phyloP scores from a whole-genome alignment of 2,797 vertebrate genomes.

The Cyprinella venusta region DNA sequence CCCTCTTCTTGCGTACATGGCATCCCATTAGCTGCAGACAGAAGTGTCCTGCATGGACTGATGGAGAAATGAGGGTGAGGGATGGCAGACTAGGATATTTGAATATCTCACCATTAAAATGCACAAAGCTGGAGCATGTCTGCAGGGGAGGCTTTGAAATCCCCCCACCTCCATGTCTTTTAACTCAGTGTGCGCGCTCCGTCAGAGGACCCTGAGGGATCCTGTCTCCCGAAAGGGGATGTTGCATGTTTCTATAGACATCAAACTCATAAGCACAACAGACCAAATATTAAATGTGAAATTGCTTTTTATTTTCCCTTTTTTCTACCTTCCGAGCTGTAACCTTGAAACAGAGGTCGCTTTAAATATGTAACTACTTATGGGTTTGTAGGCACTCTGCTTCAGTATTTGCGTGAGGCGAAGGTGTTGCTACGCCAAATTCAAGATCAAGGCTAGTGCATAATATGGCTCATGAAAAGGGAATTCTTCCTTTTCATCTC shows the following conservation, averaged over 20 bases:
- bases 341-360: constrained; percentile 59
- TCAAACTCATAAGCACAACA: constrained; percentile 56
- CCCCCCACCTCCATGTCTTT: constrained; percentile 68
- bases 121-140: constrained; percentile 68
- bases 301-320: constrained; percentile 54
- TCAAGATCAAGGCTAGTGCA: constrained; percentile 35
- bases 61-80: constrained; percentile 60
- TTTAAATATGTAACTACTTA: constrained; percentile 59
- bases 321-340: constrained; percentile 44
- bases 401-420: constrained; percentile 3
- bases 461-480: constrained; percentile 38
- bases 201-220: constrained; percentile 61
- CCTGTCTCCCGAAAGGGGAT: constrained; percentile 59
- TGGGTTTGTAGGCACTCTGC: constrained; percentile 12
- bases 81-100: constrained; percentile 64
- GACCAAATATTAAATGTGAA: constrained; percentile 64
- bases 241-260: constrained; percentile 55
- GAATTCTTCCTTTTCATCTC: constrained; percentile 29
- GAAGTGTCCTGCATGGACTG: constrained; percentile 53
- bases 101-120: constrained; percentile 73
- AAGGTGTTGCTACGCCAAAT: constrained; percentile 3
- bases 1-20: constrained; percentile 58
- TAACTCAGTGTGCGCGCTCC: constrained; percentile 59
- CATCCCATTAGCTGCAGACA: constrained; percentile 60
- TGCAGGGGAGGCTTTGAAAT: constrained; percentile 73